phyloP scores from a whole-genome alignment of 2,797 vertebrate species.

The Trachops cirrhosus region DNA sequence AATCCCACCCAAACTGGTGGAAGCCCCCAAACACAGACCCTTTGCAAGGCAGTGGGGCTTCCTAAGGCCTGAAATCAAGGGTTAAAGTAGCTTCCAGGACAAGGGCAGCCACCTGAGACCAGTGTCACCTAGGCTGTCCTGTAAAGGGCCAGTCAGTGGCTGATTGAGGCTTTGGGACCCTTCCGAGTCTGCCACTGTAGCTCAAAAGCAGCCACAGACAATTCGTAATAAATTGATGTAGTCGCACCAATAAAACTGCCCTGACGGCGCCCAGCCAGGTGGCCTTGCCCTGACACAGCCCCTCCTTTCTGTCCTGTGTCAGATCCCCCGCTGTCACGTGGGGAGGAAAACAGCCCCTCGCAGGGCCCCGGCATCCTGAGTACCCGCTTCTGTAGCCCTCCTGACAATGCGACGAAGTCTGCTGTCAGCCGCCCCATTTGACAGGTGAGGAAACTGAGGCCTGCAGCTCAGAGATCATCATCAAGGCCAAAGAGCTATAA shows the following conservation, averaged over 20 bases:
- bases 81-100: neutral
- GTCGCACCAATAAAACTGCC: neutral
- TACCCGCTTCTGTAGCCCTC: fast-evolving
- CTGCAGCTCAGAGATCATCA: fast-evolving
- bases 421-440: neutral
- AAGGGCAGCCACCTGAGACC: neutral
- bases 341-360: fast-evolving
- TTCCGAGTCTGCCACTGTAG: fast-evolving
- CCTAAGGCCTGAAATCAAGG: neutral
- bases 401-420: fast-evolving
- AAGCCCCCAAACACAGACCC: neutral
- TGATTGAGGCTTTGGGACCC: neutral
- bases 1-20: neutral
- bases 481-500: fast-evolving
- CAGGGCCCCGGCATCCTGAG: fast-evolving
- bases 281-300: no score
- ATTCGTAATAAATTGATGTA: fast-evolving
- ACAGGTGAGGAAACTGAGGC: neutral
- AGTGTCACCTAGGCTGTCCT: fast-evolving
- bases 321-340: fast-evolving
- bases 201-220: fast-evolving
- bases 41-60: neutral
- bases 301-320: neutral
- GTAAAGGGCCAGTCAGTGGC: neutral
- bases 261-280: no score